Evolutionary conservation across 1,140 invertebrate species (phyloP), one percentile per base, ranked within the genome.

Genomic region (Meloidogyne hapla): DNA sequence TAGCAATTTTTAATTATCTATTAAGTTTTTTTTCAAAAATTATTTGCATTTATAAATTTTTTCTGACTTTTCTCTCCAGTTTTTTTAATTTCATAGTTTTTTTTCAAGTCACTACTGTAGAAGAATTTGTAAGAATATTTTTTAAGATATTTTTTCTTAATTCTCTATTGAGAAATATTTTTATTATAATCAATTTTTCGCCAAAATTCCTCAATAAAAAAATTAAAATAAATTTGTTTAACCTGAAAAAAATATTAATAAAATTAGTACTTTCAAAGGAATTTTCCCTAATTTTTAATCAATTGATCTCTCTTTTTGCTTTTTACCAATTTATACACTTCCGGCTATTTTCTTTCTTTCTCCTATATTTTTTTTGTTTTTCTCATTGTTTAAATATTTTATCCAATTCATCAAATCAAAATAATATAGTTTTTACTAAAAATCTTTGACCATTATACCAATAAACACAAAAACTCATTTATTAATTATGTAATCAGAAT

Each of bases 381-480:
- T 56, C n/a, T 56, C 48, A 40, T 56, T 56, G 18, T 56, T 56
- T 56, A 56, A 56, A 56, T 33, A 63, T 26, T 6, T 56, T 56
- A 56, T 56, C 48, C 48, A 56, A 56, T 56, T 56, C 18, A 56
- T 56, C 48, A 56, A 56, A 56, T 18, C 18, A n/a, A 56, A n/a
- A 56, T 56, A 56, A 62, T n/a, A n/a, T n/a, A n/a, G n/a, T 56
- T 56, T 56, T n/a, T 56, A 56, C 18, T 48, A 56, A n/a, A 56
- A 56, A 56, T 56, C 18, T 56, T 56, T n/a, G 18, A n/a, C 48
- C 18, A 56, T 6, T 56, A 56, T n/a, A 15, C n/a, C n/a, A 18
- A 56, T n/a, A 56, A 56, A 56, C n/a, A 5, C 1, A 56, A n/a
- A n/a, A n/a, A n/a, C n/a, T n/a, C 18, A n/a, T 56, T 56, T n/a